Base-by-base conservation (phyloP, 2,113 vertebrate species). In the Saimiri boliviensis region DNA sequence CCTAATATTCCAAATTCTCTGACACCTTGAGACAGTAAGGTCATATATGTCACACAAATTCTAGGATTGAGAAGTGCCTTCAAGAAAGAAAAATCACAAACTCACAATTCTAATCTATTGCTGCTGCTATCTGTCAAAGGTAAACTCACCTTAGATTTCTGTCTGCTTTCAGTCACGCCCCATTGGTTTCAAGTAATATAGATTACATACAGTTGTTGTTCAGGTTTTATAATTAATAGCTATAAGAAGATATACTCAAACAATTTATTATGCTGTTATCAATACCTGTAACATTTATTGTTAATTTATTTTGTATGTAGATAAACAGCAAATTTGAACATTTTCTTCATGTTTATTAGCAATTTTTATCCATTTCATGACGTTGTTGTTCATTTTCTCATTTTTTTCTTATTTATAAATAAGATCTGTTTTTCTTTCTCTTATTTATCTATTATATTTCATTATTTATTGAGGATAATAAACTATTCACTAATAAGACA, bases 281-380 rank as follows among this genome's bases (percentile, higher is more conserved):
- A 42, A 95, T 70, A 27, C 10, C 5, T 86, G 35, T 35, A 94
- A 58, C 60, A 47, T 54, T 90, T 82, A 81, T 58, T 89, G 14
- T 74, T 73, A 27, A 80, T 93, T 86, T 92, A 82, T 83, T 79
- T 93, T 92, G 25, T 93, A 37, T 47, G 94, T 82, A 87, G 42
- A 84, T 70, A 79, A 87, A 84, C 0, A 42, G 12, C 3, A 76
- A 56, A 52, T 94, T 82, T 89, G 42, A 76, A 47, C 4, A 8
- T 14, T 68, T n/a, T 74, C 8, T 60, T 56, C 13, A 52, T 30
- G 30, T 23, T 93, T 91, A 32, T 70, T 91, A 88, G n/a, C 21
- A 81, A n/a, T 80, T 88, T 93, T 73, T 81, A 86, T 71, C 49
- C 42, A 86, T 74, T 73, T 90, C 21, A 63, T 88, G 27, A 89